Evolutionary conservation across 1,140 invertebrate species (phyloP).

Genomic region (Pseudomyrmex pallidus): DNA sequence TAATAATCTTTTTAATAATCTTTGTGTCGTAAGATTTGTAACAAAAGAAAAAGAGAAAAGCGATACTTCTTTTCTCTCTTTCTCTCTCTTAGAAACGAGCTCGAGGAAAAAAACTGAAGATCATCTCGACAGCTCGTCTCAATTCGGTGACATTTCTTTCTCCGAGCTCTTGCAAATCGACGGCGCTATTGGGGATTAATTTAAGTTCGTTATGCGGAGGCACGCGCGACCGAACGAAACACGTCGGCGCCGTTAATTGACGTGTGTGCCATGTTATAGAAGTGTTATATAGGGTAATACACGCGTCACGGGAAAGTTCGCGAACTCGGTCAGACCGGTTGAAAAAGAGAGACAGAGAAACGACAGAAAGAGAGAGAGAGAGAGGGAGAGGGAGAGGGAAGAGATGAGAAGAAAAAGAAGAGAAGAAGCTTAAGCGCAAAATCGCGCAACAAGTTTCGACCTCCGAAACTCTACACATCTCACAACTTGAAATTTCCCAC

Average conservation of each 20-base stretch:
- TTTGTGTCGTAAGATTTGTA: too few species aligned
- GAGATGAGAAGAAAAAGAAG: neutral
- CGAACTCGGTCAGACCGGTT: conserved; percentile 1
- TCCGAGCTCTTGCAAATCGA: conserved; percentile 26
- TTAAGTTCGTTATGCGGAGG: conserved; percentile 25
- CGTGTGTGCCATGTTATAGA: conserved; percentile 20
- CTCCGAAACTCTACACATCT: neutral
- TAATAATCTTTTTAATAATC: too few species aligned
- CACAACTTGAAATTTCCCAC: neutral
- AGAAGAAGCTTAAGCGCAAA: neutral
- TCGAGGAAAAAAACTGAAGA: too few species aligned
- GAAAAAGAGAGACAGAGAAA: neutral
- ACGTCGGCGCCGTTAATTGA: conserved; percentile 17
- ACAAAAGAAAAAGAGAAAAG: too few species aligned
- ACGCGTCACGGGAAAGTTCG: conserved; percentile 26
- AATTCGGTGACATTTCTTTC: neutral
- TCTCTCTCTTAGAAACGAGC: too few species aligned
- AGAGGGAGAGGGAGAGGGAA: neutral
- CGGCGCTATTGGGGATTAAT: conserved; percentile 31
- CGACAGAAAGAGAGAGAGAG: neutral
- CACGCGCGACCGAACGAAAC: conserved; percentile 1
- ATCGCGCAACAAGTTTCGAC: conserved; percentile 58
- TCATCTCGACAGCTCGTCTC: neutral
- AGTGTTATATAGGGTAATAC: neutral
- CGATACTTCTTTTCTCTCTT: too few species aligned